Conservation (phyloP, 2,797 vertebrate genomes). For the Clarias laeviceps region DNA sequence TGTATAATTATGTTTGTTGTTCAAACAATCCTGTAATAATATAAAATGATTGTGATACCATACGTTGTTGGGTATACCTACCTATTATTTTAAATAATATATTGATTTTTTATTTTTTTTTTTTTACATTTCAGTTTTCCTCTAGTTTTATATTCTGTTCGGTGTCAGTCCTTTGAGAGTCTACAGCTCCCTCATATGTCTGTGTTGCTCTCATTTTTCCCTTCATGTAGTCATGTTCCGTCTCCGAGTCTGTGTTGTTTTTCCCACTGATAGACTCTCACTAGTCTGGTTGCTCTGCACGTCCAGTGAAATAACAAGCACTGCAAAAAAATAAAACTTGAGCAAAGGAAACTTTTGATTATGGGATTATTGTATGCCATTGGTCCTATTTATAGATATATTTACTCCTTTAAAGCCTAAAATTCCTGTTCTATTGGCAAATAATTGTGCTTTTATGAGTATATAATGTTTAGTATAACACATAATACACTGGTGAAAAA, state of each 20-base stretch:
- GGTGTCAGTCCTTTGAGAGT: slow-evolving; percentile 1
- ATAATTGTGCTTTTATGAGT: background rate
- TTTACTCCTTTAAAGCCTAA: background rate
- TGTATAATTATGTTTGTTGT: background rate
- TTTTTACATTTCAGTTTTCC: background rate
- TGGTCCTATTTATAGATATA: background rate
- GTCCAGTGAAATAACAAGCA: slow-evolving; percentile 4
- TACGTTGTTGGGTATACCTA: background rate
- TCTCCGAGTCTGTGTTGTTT: slow-evolving; percentile 14
- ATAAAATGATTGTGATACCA: background rate
- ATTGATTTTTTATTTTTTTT: too few relatives aligned
- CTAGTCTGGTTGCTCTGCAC: slow-evolving; percentile 9
- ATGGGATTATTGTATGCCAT: background rate
- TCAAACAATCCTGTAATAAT: background rate
- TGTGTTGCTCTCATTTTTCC: background rate
- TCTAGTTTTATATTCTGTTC: background rate
- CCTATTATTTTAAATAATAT: background rate
- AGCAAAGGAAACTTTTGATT: background rate
- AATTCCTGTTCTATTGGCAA: background rate
- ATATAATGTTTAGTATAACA: background rate
- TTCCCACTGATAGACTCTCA: background rate
- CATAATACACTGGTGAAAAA: background rate
- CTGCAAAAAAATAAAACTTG: background rate
- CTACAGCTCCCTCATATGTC: background rate
- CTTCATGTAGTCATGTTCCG: slow-evolving; percentile 5